These are phyloP conservation scores for Blera fallax DNA, from an alignment of 2,888 invertebrate species.

Conservation along the genomic window DNA sequence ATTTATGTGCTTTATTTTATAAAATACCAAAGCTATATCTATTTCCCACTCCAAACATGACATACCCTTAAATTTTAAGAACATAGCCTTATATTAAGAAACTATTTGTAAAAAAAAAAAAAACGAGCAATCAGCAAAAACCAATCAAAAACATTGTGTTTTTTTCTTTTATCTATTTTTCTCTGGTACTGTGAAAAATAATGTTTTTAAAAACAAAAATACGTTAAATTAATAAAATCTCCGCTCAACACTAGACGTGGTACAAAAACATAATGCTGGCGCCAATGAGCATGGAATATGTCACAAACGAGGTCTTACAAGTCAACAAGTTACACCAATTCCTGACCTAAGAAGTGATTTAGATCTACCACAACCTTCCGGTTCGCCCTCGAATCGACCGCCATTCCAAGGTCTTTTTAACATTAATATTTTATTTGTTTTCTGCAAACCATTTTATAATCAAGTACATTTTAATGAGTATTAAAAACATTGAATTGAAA, in stretches of 20 bases:
- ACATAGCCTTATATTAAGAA: background rate
- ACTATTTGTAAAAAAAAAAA: background rate
- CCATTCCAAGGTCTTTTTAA: conserved; percentile 81
- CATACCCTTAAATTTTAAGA: background rate
- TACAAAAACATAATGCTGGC: conserved; percentile 78
- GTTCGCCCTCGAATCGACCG: conserved; percentile 80
- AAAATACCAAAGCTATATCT: background rate
- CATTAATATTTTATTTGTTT: conserved; percentile 25
- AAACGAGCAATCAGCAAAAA: background rate
- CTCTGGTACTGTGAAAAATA: conserved; percentile 18
- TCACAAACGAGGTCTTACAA: conserved; percentile 92
- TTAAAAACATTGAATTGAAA: conserved; percentile 14
- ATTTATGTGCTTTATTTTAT: too few relatives aligned
- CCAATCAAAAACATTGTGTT: conserved; percentile 25
- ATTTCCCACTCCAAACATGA: background rate
- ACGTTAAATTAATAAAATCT: conserved; percentile 9
- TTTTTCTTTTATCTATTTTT: conserved; percentile 46
- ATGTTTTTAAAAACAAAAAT: background rate
- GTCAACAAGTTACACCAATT: conserved; percentile 91
- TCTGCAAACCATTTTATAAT: conserved; percentile 32
- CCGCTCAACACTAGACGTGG: conserved; percentile 76
- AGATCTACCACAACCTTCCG: conserved; percentile 80
- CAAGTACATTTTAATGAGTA: conserved; percentile 17
- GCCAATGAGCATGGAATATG: conserved; percentile 93
- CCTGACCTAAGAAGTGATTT: conserved; percentile 89